Evolutionary conservation across 2,888 invertebrate species (phyloP), one percentile per base, ranked within the genome.

Genomic region (Drosophila siamana): DNA sequence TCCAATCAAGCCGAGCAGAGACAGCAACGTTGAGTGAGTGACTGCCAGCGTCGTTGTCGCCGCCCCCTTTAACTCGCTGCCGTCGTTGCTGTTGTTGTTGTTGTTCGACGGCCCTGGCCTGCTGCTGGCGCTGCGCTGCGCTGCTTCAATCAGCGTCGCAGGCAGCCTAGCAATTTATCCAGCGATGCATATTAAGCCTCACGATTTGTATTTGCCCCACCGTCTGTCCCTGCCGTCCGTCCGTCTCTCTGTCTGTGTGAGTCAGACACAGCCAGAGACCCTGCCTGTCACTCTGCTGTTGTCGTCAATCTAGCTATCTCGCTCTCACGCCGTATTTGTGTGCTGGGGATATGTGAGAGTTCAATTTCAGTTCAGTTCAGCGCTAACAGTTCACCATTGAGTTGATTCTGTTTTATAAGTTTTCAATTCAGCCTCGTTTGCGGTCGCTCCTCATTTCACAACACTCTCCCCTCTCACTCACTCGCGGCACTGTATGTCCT

Each of bases 161-260:
- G 72, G 70, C 88, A 82, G 86, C 86, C 84, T 68, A 83, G 83
- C 89, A 89, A 86, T 88, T 86, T 86, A 86, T 75, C 83, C 85
- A 86, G 88, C 89, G 89, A 89, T 89, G 85, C 85, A 88, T 86
- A 86, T 86, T 88, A 86, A 86, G 88, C 88, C 89, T 86, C 89
- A 86, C 85, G 85, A 89, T 89, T 86, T 86, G 89, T 89, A 87
- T 82, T 86, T 88, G 84, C 77, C 56, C 69, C 74, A 36, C 59
- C 67, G 51, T 43, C 28, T 19, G 43, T 51, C 46, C 22, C 8
- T 26, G 19, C 38, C 47, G 24, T 22, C 36, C 26, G 22, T 22
- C 67, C 41, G 54, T 63, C 48, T 71, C 38, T 55, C 46, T 52
- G 64, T 66, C 54, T 81, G 66, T 69, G 78, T 87, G 85, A 80